phyloP scores from a whole-genome alignment of 2,113 vertebrate species.

The Dicerorhinus sumatrensis region DNA sequence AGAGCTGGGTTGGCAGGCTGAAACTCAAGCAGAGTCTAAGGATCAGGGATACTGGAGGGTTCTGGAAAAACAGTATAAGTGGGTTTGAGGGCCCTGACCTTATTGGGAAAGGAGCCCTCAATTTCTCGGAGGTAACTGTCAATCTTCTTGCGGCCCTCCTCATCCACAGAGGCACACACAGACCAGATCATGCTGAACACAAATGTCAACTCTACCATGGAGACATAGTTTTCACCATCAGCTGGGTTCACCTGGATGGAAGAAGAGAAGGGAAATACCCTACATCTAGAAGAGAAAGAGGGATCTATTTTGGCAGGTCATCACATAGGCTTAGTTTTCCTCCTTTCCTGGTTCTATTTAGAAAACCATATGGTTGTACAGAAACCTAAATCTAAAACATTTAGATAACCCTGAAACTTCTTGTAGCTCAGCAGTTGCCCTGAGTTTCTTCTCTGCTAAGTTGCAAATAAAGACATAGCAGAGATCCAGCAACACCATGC shows the following conservation, averaged over 20 bases:
- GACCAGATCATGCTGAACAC: conserved; percentile 96
- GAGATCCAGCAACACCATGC: not conserved
- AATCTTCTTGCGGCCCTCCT: conserved; percentile 92
- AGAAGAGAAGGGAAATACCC: not conserved
- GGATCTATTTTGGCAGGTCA: not conserved
- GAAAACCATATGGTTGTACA: not conserved
- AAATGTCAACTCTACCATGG: conserved; percentile 92
- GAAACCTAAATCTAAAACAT: not conserved
- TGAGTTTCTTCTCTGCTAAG: not conserved
- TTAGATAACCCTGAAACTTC: not conserved
- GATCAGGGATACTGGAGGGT: not conserved
- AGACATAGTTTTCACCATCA: conserved; percentile 85
- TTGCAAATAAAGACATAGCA: not conserved
- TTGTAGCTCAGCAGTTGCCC: not conserved
- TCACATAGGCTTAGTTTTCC: not conserved
- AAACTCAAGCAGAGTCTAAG: not conserved
- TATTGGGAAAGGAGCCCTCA: conserved; percentile 93
- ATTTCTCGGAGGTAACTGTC: conserved; percentile 92
- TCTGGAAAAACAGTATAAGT: not conserved
- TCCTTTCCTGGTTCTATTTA: not conserved
- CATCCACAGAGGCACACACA: conserved; percentile 92
- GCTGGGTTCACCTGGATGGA: conserved; percentile 87
- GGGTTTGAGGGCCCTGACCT: conserved; percentile 84
- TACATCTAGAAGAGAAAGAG: not conserved
- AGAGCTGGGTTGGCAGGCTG: not conserved